A percentile compares a stretch with the other conserved stretches of the same genome.
Conservation (phyloP, 2,888 invertebrate genomes). For the Alsophila aescularia region DNA sequence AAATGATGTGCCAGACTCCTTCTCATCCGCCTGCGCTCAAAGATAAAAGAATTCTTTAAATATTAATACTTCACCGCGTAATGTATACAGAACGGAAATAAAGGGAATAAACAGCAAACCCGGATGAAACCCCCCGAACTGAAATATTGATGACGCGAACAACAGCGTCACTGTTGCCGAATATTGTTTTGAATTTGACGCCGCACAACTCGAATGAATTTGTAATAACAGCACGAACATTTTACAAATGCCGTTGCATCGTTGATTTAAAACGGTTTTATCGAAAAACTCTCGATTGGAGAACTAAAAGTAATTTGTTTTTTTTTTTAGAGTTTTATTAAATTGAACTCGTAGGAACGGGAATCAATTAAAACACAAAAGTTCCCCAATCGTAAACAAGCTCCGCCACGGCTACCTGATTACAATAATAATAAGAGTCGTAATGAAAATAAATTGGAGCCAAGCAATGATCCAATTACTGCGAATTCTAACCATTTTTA, state of each 20-base stretch:
- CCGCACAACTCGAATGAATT: conserved; percentile 19
- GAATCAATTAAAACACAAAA: conserved; percentile 23
- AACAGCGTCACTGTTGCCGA: conserved; percentile 9
- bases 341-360: conserved; percentile 5
- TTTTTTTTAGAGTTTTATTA: conserved; percentile 22
- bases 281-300: conserved; percentile 15
- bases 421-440: conserved; percentile 28
- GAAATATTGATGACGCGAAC: conserved; percentile 37
- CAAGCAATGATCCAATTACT: conserved; percentile 35
- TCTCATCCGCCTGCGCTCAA: conserved; percentile 11
- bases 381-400: conserved; percentile 12
- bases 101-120: conserved; percentile 35
- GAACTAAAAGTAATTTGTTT: conserved; percentile 18
- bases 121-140: conserved; percentile 26
- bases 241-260: conserved; percentile 2
- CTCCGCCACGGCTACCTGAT: conserved; percentile 26
- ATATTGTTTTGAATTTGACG: conserved; percentile 29
- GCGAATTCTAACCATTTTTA: conserved; percentile 26
- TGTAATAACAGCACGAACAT: conserved; percentile 20
- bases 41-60: conserved; percentile 40
- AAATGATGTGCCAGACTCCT: conserved; percentile 17
- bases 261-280: conserved; percentile 14
- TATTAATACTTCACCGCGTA: conserved; percentile 38
- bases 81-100: conserved; percentile 30
- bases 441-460: conserved; percentile 34